phyloP scores from a whole-genome alignment of 2,113 vertebrate genomes.

The Rattus rattus region DNA sequence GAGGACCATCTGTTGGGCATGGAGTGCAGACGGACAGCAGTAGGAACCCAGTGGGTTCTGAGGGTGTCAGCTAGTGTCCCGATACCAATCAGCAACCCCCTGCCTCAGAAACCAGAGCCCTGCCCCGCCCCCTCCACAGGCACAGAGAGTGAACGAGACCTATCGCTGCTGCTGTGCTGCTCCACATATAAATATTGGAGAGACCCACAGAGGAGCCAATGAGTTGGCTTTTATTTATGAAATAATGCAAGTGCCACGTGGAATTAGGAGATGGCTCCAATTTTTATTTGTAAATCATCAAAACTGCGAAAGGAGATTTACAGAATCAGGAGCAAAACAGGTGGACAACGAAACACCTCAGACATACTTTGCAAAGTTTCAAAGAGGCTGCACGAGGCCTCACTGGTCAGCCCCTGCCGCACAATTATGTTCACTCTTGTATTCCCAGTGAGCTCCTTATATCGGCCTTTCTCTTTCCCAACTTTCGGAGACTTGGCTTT shows the following conservation, averaged over 20 bases:
- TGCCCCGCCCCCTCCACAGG: not conserved
- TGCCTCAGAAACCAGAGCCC: not conserved
- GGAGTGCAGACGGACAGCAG: fast-evolving
- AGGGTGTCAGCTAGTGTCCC: not conserved
- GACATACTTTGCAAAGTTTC: not conserved
- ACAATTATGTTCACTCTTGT: constrained; percentile 90
- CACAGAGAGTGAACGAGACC: not conserved
- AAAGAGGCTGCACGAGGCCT: constrained; percentile 74
- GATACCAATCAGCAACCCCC: not conserved
- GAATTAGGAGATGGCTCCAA: not conserved
- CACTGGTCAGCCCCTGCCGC: constrained; percentile 87
- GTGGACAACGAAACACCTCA: not conserved
- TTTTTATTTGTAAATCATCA: constrained; percentile 58
- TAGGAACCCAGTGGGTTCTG: not conserved
- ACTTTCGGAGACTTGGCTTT: constrained; percentile 96
- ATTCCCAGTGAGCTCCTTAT: constrained; percentile 97
- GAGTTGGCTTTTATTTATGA: not conserved
- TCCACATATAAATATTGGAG: not conserved
- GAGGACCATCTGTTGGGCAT: not conserved
- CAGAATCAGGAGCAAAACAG: constrained; percentile 16
- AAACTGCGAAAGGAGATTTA: constrained; percentile 50
- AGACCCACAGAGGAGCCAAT: not conserved
- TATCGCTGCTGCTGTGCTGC: not conserved
- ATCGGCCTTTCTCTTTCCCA: constrained; percentile 98
- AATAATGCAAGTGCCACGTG: not conserved